Percentiles rank a stretch among this genome's conserved stretches.
Conservation (phyloP, 2,797 vertebrate species). For the Hippocampus kuda region DNA sequence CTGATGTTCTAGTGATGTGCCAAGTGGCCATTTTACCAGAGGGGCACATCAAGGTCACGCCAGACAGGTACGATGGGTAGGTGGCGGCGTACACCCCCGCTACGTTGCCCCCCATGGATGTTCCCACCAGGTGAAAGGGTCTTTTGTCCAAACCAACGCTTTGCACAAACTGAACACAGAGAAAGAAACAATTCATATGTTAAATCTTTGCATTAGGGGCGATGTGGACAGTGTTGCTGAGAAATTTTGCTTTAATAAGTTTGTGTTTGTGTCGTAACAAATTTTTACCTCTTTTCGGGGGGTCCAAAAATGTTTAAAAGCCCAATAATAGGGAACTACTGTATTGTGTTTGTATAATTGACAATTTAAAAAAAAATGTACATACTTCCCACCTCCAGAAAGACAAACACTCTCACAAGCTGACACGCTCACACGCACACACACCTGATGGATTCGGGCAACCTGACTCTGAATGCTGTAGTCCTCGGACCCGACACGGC, state of each 20-base stretch:
- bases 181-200: neutral
- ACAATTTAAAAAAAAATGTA: too few species aligned
- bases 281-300: too few species aligned
- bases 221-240: too few species aligned
- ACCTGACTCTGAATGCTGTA: constrained; percentile 87
- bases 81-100: constrained; percentile 49
- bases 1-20: neutral
- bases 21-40: constrained; percentile 36
- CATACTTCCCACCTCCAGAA: neutral
- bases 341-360: too few species aligned
- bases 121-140: constrained; percentile 49
- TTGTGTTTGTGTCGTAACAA: too few species aligned
- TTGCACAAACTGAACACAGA: constrained; percentile 38
- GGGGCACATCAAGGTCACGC: constrained; percentile 47
- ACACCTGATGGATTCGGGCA: constrained; percentile 84
- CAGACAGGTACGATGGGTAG: constrained; percentile 25
- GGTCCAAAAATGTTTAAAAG: too few species aligned
- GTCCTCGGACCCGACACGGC: constrained; percentile 75
- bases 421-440: neutral
- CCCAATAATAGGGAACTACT: too few species aligned
- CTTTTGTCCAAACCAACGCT: constrained; percentile 43
- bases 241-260: too few species aligned
- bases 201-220: neutral
- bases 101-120: constrained; percentile 54
- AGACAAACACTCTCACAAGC: neutral